Evolutionary conservation across 2,888 invertebrate species (phyloP), one percentile per base, ranked within the genome.

Genomic region (Athripsodes cinereus): DNA sequence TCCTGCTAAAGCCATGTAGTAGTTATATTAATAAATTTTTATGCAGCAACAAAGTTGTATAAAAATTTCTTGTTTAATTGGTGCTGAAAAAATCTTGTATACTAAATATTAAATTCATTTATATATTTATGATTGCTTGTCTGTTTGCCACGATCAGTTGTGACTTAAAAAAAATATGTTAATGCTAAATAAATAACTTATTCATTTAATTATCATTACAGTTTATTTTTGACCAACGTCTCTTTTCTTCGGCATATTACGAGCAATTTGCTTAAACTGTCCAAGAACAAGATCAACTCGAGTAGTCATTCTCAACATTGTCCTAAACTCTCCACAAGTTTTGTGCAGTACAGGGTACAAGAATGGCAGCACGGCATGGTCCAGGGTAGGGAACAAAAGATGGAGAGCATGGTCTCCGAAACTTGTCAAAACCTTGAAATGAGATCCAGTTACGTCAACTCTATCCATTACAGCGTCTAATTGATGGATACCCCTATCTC

Each of bases 401-500:
- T 91, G 90, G 1, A 91, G 72, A 0, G 80, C 76, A 68, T 91
- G 91, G 59, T 88, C 83, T 0, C 90, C 90, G 66, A 89, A 91
- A 66, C 84, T 79, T 0, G 85, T 85, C 62, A 90, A 69, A 1
- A 83, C 82, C 19, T 85, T 69, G 66, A 88, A 85, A 16, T 79
- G 74, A n/a, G 79, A 83, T 11, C 80, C 74, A 49, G 84, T 84
- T 22, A 89, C 74, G 57, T 88, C 84, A 10, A 79, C 75, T 53
- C 90, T 78, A 67, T 88, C 90, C 60, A 85, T 78, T 0, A 88
- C 82, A 0, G 90, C 83, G 68, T 88, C 87, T 55, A 90, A 68
- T 72, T 90, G 87, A 66, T 83, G 81, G 11, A 89, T 71, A 1
- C 89, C 90, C 88, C 89, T 90, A 67, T 90, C 90, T n/a, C 79